Conservation (phyloP, 2,888 invertebrate genomes). For the Melipona beecheii region DNA sequence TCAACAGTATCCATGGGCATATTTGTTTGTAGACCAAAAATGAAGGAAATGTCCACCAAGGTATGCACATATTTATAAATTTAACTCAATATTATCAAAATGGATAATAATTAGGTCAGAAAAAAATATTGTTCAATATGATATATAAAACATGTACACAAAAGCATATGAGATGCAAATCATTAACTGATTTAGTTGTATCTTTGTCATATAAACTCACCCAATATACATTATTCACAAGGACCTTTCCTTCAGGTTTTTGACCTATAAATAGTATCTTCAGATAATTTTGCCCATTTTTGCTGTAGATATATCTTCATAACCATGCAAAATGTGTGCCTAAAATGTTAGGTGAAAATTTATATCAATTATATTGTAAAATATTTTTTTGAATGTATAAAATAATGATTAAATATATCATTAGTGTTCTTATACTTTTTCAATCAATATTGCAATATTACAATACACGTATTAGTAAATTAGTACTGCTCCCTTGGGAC, state of each 20-base stretch:
- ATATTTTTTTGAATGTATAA: not conserved
- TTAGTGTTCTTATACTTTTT: not conserved
- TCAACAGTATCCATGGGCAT: slow-evolving; percentile 63
- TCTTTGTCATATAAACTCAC: slow-evolving; percentile 63
- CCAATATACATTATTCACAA: slow-evolving; percentile 59
- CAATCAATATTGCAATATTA: not conserved
- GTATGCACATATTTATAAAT: slow-evolving; percentile 18
- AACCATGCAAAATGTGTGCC: slow-evolving; percentile 63
- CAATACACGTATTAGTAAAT: slow-evolving; percentile 3
- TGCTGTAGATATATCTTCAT: slow-evolving; percentile 64
- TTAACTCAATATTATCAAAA: slow-evolving; percentile 27
- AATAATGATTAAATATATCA: not conserved
- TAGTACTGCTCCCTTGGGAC: not conserved
- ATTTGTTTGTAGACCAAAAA: slow-evolving; percentile 65
- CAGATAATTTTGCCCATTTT: slow-evolving; percentile 63
- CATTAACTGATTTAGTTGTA: slow-evolving; percentile 59
- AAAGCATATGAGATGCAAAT: slow-evolving; percentile 48
- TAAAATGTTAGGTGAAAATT: slow-evolving; percentile 61
- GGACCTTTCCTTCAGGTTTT: slow-evolving; percentile 65
- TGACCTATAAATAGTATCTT: slow-evolving; percentile 64
- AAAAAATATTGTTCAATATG: slow-evolving; percentile 23
- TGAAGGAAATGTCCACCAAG: slow-evolving; percentile 64
- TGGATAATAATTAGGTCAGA: slow-evolving; percentile 20
- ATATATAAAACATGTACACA: slow-evolving; percentile 26
- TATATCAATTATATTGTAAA: slow-evolving; percentile 36